A percentile compares a stretch with the other conserved stretches of the same genome.
These are phyloP conservation scores for Drosophila paulistorum DNA, from an alignment of 1,140 invertebrate genomes.

Conservation along the genomic window DNA sequence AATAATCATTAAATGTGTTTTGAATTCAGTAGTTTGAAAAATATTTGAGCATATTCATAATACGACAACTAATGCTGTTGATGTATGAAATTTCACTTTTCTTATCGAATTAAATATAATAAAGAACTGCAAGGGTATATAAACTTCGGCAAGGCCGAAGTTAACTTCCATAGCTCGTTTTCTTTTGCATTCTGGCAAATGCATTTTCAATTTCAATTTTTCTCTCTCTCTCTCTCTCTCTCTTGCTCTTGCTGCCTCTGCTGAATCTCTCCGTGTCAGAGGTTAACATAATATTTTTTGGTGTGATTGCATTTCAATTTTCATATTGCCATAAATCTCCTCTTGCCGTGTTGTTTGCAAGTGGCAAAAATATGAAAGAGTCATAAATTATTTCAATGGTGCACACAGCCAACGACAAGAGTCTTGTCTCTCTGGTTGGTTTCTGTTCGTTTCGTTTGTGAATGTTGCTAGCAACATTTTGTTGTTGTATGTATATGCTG, in stretches of 20 bases:
- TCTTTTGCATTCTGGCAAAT: conserved; percentile 6
- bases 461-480: conserved; percentile 8
- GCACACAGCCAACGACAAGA: background rate
- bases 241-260: background rate
- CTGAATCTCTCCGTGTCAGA: conserved; percentile 47
- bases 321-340: conserved; percentile 70
- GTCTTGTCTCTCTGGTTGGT: too few relatives aligned
- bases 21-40: too few relatives aligned
- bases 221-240: background rate
- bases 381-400: conserved; percentile 61
- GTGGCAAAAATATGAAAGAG: conserved; percentile 71
- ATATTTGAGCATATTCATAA: too few relatives aligned
- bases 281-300: conserved; percentile 77
- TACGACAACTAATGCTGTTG: too few relatives aligned
- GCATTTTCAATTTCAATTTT: conserved; percentile 1
- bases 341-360: conserved; percentile 31
- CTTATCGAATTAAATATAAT: too few relatives aligned
- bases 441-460: background rate
- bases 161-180: too few relatives aligned
- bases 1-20: too few relatives aligned
- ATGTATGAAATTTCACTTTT: too few relatives aligned
- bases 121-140: too few relatives aligned
- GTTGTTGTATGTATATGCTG: background rate
- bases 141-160: too few relatives aligned
- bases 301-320: conserved; percentile 75